These are phyloP conservation scores for Lutjanus erythropterus DNA, from an alignment of 2,113 vertebrate species.

Conservation along the genomic window DNA sequence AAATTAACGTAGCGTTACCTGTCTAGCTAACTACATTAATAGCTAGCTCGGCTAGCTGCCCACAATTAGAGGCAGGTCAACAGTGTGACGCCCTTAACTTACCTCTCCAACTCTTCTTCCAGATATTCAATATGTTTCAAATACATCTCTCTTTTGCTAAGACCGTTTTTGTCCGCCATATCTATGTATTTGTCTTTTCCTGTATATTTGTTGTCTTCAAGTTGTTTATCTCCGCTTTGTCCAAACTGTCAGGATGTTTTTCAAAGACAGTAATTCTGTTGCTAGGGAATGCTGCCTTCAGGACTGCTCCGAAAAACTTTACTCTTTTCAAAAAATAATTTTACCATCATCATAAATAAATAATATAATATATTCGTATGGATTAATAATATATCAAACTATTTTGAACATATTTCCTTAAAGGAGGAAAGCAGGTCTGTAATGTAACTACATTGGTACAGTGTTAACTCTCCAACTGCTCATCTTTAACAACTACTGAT, in stretches of 20 bases:
- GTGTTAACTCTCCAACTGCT: too few species aligned
- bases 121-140: slow-evolving; percentile 30
- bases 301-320: background rate
- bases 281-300: slow-evolving; percentile 16
- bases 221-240: too few species aligned
- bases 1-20: too few species aligned
- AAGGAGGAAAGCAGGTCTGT: too few species aligned
- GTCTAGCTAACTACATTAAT: too few species aligned
- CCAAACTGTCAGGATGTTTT: background rate
- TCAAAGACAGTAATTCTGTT: background rate
- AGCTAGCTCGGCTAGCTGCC: too few species aligned
- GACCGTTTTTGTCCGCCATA: background rate
- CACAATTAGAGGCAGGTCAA: too few species aligned
- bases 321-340: background rate
- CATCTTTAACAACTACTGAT: too few species aligned
- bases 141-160: slow-evolving; percentile 27
- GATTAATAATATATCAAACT: too few species aligned
- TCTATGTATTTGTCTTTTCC: background rate
- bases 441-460: too few species aligned
- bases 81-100: background rate
- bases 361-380: too few species aligned
- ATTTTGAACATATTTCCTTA: too few species aligned
- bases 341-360: background rate
- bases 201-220: rapidly evolving
- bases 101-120: slow-evolving; percentile 43